Base-by-base conservation (phyloP, 2,888 invertebrate species). In the Patella pellucida region DNA sequence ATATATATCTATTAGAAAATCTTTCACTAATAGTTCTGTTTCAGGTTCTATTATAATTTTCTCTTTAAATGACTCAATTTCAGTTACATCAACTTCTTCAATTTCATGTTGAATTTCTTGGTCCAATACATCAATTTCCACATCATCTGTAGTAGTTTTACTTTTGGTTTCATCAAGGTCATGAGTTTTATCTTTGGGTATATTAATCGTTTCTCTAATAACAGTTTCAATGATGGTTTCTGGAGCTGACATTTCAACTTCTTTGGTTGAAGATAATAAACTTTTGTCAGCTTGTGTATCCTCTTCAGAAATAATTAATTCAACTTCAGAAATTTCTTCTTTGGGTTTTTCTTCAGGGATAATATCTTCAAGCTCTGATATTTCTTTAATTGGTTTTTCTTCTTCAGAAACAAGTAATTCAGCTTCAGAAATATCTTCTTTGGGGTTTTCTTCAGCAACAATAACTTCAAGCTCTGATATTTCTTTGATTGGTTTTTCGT, bases 111-210 rank as follows among this genome's bases (percentile, higher is more conserved):
- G 69, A 52, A 68, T 31, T 11, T 54, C 71, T 72, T 73, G 62
- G 9, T 75, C 78, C 4, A 50, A 56, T 11, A 5, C 52, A 54
- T 80, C 80, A 31, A 31, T 5, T 12, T 67, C 73, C 50, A 79
- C 77, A 72, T 77, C 78, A 68, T 75, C 52, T 72, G 80, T 78
- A 27, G 1, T 16, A 19, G n/a, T 1, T n/a, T 70, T 52, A 51
- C 51, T 14, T 16, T 50, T 41, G n/a, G 41, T 11, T 70, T 70
- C 70, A 27, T 5, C 15, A 41, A 52, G 31, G n/a, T 41, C 70
- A 31, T 41, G 51, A 3, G 51, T 16, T 41, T 51, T 1, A 51
- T 16, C n/a, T 70, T 41, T 70, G 70, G 3, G 50, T 27, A 12
- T 3, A 31, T 19, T 51, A 15, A 19, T 15, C 14, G 52, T 41